These are phyloP conservation scores for Aphrophora alni DNA, from an alignment of 2,888 invertebrate species.

Conservation along the genomic window DNA sequence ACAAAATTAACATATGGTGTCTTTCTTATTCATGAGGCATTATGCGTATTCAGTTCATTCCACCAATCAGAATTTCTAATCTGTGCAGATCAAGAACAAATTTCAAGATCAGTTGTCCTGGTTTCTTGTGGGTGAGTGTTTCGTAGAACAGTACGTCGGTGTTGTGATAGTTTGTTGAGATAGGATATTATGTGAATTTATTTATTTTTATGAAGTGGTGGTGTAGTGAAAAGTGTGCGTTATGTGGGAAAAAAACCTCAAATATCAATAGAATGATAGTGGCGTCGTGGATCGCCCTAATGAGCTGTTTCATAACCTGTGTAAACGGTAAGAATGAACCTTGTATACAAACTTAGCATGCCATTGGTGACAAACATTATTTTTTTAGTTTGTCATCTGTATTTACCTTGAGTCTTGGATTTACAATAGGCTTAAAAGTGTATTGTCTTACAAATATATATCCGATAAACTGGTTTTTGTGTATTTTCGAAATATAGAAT, in stretches of 20 bases:
- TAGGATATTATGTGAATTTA: constrained; percentile 4
- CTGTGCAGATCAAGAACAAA: neutral
- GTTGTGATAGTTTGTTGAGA: constrained; percentile 1
- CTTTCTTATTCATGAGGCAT: neutral
- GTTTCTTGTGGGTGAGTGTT: neutral
- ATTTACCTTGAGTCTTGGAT: too few relatives aligned
- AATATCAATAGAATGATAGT: constrained; percentile 32
- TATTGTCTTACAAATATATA: too few relatives aligned
- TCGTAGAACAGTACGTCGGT: neutral
- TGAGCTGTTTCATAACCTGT: constrained; percentile 18
- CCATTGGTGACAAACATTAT: too few relatives aligned
- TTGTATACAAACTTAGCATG: too few relatives aligned
- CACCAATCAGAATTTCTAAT: neutral
- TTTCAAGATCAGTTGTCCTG: neutral
- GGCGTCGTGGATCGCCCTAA: constrained; percentile 26
- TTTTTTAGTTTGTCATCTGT: too few relatives aligned
- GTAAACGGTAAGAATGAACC: constrained; percentile 18
- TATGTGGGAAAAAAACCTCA: constrained; percentile 24
- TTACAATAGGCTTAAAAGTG: too few relatives aligned
- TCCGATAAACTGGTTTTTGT: too few relatives aligned
- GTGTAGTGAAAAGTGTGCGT: constrained; percentile 4
- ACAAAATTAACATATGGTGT: too few relatives aligned
- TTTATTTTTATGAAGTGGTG: constrained; percentile 18
- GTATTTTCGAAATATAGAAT: too few relatives aligned
- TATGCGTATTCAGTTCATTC: neutral